Base-by-base conservation (phyloP, 1,140 invertebrate species). In the Drosophila sulfurigaster region DNA sequence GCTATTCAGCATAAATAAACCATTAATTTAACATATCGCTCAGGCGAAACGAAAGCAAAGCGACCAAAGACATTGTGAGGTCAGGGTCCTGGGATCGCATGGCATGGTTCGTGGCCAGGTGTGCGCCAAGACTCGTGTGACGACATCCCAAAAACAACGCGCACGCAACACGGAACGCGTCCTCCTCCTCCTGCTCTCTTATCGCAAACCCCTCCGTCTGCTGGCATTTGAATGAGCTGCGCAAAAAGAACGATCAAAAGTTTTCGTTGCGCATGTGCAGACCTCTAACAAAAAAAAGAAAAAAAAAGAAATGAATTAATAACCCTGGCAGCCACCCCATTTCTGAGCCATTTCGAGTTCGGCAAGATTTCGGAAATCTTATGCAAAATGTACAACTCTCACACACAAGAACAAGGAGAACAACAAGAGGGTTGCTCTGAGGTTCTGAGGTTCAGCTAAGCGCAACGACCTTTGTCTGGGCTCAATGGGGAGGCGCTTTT, bases 11-110 rank as follows among this genome's bases (percentile, higher is more conserved):
- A 82, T 79, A 87, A 82, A 79, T 87, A 87, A 83, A 80, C 51
- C 85, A 88, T 88, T 80, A 78, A 87, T 82, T 88, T 83, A 87
- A 77, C 73, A 75, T 87, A 80, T 87, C 83, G 62, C 69, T 82
- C 51, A 52, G 79, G 75, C 82, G 70, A 46, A 85, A 85, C 74
- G 70, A 78, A 70, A 70, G 64, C 75, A 73, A 70, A 52, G 35
- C 32, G 35, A 28, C 28, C 32, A 65, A 15, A 66, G 41, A 15
- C 43, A 57, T 59, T 52, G 64, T 64, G 74, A 81, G 82, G 58
- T 75, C 58, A 54, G 38, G 56, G 48, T 63, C 52, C 59, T 71
- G 10, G 68, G 81, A 73, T 85, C 81, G 78, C 78, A 81, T 78
- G 82, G 75, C 78, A 72, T 68, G 65, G 68, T 72, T 88, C 83